Conservation (phyloP, 2,888 invertebrate species). For the Philhelius pedissequus region DNA sequence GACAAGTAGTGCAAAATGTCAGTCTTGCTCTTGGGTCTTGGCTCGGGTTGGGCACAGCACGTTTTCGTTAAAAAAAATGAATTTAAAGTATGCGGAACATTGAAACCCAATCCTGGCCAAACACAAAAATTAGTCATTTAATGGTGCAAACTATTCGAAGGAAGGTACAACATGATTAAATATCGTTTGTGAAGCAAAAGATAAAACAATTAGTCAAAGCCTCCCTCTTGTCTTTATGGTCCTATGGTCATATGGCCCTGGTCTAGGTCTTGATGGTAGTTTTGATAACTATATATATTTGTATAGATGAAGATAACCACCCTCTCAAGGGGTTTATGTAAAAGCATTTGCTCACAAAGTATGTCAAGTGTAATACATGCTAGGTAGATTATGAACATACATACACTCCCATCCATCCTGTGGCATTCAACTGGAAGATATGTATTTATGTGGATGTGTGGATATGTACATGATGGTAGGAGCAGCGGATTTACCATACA, state of each 20-base stretch:
- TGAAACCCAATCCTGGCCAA: conserved; percentile 8
- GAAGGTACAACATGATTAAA: background rate
- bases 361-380: conserved; percentile 64
- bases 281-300: conserved; percentile 41
- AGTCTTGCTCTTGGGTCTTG: background rate
- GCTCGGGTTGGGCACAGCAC: background rate
- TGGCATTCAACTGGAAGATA: conserved; percentile 57
- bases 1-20: background rate
- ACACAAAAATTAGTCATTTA: conserved; percentile 38
- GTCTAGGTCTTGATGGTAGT: conserved; percentile 19
- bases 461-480: background rate
- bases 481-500: background rate
- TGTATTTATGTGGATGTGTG: background rate
- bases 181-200: background rate
- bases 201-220: conserved; percentile 50
- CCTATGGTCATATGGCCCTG: background rate
- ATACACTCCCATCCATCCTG: conserved; percentile 27
- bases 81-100: background rate
- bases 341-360: conserved; percentile 52
- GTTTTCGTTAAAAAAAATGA: background rate
- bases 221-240: background rate
- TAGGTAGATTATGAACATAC: conserved; percentile 4
- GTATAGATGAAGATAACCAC: conserved; percentile 43
- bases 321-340: conserved; percentile 47
- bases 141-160: conserved; percentile 15